Evolutionary conservation across 1,140 invertebrate genomes (phyloP), one percentile per base, ranked within the genome.

Genomic region (Platorchestia sp.): DNA sequence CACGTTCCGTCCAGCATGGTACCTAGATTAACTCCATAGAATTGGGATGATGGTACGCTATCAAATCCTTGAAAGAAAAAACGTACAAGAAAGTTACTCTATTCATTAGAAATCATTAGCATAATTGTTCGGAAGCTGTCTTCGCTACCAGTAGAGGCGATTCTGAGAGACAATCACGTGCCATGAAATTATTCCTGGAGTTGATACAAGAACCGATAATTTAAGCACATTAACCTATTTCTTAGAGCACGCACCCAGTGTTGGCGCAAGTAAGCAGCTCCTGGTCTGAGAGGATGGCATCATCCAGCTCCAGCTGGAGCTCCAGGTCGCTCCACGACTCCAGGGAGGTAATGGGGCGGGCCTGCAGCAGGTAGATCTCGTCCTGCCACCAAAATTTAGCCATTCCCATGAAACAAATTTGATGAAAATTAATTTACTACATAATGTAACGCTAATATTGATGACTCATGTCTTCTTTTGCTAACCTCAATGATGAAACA

Each of bases 351-450:
- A 95, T 87, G 0, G 95, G 95, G 10, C 95, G 95, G 10, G 95
- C 95, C 53, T 95, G 95, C n/a, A 95, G 86, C n/a, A 95, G 27
- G 86, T 95, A 95, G 0, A 95, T 51, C 86, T 95, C 42, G 51
- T 93, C 89, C 95, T 95, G 95, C 36, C 40, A 41, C 59, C 59
- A 75, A 75, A 75, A 75, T 75, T 14, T 75, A 75, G 14, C 27
- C 27, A 10, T 22, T 36, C 1, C 36, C 14, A 36, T 75, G 59
- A 75, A 75, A 75, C 36, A 27, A 75, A 75, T 36, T 22, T 19
- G 59, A 75, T 75, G 27, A 22, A 75, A 51, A 51, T 7, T 36
- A 75, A 36, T 36, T 22, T 19, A 75, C 7, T 3, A 3, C 59
- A 75, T 75, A 10, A 10, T 19, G 59, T 1, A 75, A 75, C 59